Evolutionary conservation across 2,888 invertebrate species (phyloP), one percentile per base, ranked within the genome.

Genomic region (Pherbina coryleti): DNA sequence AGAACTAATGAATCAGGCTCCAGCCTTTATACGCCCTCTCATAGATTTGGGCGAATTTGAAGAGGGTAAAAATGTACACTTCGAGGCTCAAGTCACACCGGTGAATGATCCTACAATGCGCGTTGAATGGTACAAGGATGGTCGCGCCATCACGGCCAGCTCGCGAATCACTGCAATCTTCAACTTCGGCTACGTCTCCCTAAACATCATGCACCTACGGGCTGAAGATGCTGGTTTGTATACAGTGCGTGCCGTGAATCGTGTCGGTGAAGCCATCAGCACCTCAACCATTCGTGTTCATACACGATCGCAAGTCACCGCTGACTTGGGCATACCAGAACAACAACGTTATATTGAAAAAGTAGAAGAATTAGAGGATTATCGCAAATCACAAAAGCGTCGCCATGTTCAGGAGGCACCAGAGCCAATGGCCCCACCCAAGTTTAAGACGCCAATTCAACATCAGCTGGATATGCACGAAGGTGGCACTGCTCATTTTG

Each of bases 121-220:
- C 91, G 96, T 97, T 87, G 97, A 97, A 91, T 97, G 97, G 97
- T 96, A 95, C 91, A 97, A 96, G 91, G 96, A 96, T 92, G 98
- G 98, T 84, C 93, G 94, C 90, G 94, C 98, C 37, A 95, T 99
- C 86, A 97, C 97, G 91, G 97, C 97, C 89, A 98, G 98, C 91
- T 97, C 98, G 90, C 94, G 98, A 91, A 98, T 97, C 91, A 96
- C 96, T 90, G 97, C 97, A 90, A 96, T 97, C 92, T 97, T 97
- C 93, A 98, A 98, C 94, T 98, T 98, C 93, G 98, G 98, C 90
- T 98, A 98, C 93, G 98, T 98, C 92, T 97, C 97, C 91, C 95
- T 98, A 88, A 98, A 98, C 92, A 98, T 99, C 91, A 93, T 97
- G 94, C 98, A 98, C 94, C 95, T 98, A 93, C 95, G 98, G 92